These are phyloP conservation scores for Drosophila greeni DNA, from an alignment of 2,888 invertebrate species.

Conservation along the genomic window DNA sequence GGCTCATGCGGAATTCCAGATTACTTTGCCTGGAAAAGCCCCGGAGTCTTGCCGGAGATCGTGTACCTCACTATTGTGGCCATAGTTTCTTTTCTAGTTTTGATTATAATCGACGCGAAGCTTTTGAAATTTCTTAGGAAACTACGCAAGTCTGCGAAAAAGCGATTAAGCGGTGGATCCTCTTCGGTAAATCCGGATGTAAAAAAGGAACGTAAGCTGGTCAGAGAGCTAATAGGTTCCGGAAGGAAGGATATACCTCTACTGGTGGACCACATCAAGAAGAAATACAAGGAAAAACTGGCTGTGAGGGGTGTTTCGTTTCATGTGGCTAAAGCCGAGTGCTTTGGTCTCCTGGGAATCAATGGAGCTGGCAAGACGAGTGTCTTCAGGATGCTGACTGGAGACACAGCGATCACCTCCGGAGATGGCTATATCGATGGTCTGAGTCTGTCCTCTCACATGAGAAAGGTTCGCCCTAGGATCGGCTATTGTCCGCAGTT, in stretches of 20 bases:
- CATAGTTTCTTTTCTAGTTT: conserved; percentile 80
- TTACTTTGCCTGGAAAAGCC: conserved; percentile 83
- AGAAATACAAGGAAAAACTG: conserved; percentile 83
- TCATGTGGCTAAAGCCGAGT: conserved; percentile 81
- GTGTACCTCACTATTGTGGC: conserved; percentile 81
- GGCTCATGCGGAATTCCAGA: conserved; percentile 62
- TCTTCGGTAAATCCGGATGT: neutral
- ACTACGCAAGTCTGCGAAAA: neutral
- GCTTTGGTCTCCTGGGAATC: conserved; percentile 88
- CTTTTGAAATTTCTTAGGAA: neutral
- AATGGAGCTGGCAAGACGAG: conserved; percentile 92
- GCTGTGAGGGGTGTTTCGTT: conserved; percentile 87
- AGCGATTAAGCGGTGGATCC: neutral
- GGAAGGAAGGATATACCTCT: conserved; percentile 78
- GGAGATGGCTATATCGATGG: conserved; percentile 85
- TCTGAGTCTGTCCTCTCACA: conserved; percentile 79
- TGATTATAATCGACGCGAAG: conserved; percentile 79
- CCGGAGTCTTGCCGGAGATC: conserved; percentile 85
- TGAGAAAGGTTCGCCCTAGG: conserved; percentile 80
- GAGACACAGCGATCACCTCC: conserved; percentile 84
- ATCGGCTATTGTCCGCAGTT: conserved; percentile 87
- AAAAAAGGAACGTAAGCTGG: conserved; percentile 80
- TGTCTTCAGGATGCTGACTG: conserved; percentile 92
- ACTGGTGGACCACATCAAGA: conserved; percentile 83
- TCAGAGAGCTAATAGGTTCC: conserved; percentile 78